A percentile compares a stretch with the other conserved stretches of the same genome.
Conservation (phyloP, 2,888 invertebrate species). For the Synergus gifuensis region DNA sequence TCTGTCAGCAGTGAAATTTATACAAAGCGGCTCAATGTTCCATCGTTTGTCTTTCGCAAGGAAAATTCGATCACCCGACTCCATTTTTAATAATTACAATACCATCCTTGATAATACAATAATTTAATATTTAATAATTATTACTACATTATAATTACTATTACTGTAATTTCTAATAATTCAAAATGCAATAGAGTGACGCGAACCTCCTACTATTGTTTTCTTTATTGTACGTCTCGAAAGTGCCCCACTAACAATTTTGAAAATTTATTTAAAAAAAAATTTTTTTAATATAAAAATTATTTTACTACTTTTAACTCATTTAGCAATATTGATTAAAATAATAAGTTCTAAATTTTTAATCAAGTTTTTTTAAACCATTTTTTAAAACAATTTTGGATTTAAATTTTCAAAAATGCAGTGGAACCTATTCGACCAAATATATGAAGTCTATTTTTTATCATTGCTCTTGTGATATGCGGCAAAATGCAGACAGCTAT, state of each 20-base stretch:
- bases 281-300: too few relatives aligned
- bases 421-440: neutral
- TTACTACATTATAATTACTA: neutral
- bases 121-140: slow-evolving; percentile 10
- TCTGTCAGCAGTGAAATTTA: slow-evolving; percentile 22
- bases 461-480: slow-evolving; percentile 49
- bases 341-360: too few relatives aligned
- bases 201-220: neutral
- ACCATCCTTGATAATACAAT: slow-evolving; percentile 9
- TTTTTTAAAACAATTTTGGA: too few relatives aligned
- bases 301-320: too few relatives aligned
- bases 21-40: slow-evolving; percentile 35
- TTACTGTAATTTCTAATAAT: neutral
- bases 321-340: too few relatives aligned
- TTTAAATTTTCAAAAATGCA: neutral
- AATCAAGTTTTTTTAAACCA: too few relatives aligned
- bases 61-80: slow-evolving; percentile 20
- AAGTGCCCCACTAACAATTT: neutral
- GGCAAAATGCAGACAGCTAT: slow-evolving; percentile 49
- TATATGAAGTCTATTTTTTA: neutral
- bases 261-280: neutral
- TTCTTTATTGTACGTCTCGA: slow-evolving; percentile 2
- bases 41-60: neutral
- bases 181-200: slow-evolving; percentile 1
- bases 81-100: slow-evolving; percentile 10